Evolutionary conservation across 2,888 invertebrate genomes (phyloP), one percentile per base, ranked within the genome.

Genomic region (Nomada fucata): DNA sequence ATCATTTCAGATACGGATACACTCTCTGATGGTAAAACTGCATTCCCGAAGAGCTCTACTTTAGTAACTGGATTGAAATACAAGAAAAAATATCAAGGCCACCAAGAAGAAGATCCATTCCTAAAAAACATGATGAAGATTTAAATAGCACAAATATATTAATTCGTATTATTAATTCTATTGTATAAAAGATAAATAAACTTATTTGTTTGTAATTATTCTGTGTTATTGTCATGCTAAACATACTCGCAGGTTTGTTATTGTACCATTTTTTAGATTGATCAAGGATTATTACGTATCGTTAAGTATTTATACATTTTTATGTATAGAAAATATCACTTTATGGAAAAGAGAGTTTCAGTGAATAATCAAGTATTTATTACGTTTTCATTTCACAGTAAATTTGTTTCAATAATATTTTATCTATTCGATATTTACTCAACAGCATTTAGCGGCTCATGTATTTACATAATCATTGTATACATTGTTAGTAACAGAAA

Each of bases 21-120:
- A 0, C 94, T 94, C 93, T 97, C 97, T 92, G 95, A 95, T 84
- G 98, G 98, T 11, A 93, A 96, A 87, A 96, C 97, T 42, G 98
- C 98, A 0, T 99, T 96, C 93, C 98, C 98, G 1, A 96, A 96
- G 90, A 96, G 96, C 90, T 97, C 98, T 1, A 98, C 97, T 0
- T 94, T 98, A 73, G 97, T 98, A 0, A 96, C 97, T 0, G 97
- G 98, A 47, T 92, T 98, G 3, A 97, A 97, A 92, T 95, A 96
- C 86, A 96, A 96, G 87, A 96, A 96, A 91, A 98, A 97, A 93
- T 98, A 98, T 93, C 95, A 95, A 85, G 97, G 97, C 0, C 95
- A 96, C 91, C 93, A 93, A 78, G 96, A 96, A 15, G 96, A 96
- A 89, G 94, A 94, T 82, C 95, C 95, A 10, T 80, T 47, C 53